phyloP scores from a whole-genome alignment of 2,797 vertebrate genomes.

The Argya squamiceps region DNA sequence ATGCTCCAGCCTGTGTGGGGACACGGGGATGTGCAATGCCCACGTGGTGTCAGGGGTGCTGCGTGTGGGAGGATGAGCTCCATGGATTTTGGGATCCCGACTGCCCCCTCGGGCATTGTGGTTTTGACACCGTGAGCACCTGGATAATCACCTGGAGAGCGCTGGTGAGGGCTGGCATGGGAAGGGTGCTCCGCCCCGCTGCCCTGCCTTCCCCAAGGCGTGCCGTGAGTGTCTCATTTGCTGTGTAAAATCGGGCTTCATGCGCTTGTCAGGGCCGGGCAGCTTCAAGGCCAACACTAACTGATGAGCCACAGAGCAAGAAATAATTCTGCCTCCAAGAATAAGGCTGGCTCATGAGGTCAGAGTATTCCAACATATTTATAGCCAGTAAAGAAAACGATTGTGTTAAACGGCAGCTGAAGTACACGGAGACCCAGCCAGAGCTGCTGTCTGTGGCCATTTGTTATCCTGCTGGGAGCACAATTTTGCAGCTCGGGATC shows the following conservation, averaged over 20 bases:
- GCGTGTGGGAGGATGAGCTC: fast-evolving
- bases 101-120: fast-evolving
- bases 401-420: slow-evolving; percentile 29
- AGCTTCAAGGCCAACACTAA: slow-evolving; percentile 3
- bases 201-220: background rate
- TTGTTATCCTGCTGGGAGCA: background rate
- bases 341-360: background rate
- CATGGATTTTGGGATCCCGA: fast-evolving
- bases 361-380: slow-evolving; percentile 29
- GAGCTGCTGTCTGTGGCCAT: background rate
- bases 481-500: background rate
- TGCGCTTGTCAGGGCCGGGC: background rate
- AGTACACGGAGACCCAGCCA: background rate
- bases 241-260: background rate
- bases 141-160: background rate
- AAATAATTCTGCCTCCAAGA: slow-evolving; percentile 33
- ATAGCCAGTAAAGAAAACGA: slow-evolving; percentile 24
- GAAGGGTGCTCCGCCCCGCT: fast-evolving
- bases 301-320: background rate
- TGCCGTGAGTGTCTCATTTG: background rate
- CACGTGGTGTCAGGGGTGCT: fast-evolving
- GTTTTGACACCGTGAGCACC: background rate
- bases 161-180: fast-evolving
- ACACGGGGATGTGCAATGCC: fast-evolving
- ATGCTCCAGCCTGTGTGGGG: fast-evolving